Evolutionary conservation across 2,888 invertebrate genomes (phyloP), one percentile per base, ranked within the genome.

Genomic region (Aplocera efformata): DNA sequence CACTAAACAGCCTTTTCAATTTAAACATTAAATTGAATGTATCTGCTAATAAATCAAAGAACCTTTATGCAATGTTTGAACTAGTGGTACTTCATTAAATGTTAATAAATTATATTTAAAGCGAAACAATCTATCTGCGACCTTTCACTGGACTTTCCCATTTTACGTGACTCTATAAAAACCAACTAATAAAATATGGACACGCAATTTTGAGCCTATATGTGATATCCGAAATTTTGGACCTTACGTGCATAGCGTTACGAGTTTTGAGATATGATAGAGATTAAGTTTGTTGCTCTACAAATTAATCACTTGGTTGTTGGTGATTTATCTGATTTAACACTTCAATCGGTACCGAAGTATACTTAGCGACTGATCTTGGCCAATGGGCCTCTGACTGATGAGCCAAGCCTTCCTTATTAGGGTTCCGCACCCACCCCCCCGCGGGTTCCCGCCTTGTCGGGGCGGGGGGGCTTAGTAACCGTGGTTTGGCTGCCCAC

Each of bases 121-220:
- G 56, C 59, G 49, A 63, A 62, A 69, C 74, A 72, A 72, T 73
- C 70, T 71, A 69, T 72, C 63, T 10, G 49, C 57, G 62, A 69
- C 71, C 71, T 76, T 73, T 76, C 71, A 63, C 73, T 58, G 61
- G 60, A 71, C 77, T 79, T 78, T 79, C 72, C 67, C 68, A 76
- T 75, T 75, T 76, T 67, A 75, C 56, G 54, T 56, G 55, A 60
- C 58, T 60, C 63, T 56, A 62, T 63, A 66, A 72, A 67, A 78
- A 74, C 56, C 47, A 65, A 60, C 58, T 56, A 64, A 66, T 69
- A 67, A 72, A 65, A 58, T 62, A 60, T 50, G 53, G 52, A 38
- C 36, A 30, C 37, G 37, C 57, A 53, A 59, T 23, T 42, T 7
- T 55, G 46, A 21, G 2, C 17, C 49, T 58, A 54, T 43, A 44